A percentile compares a stretch with the other conserved stretches of the same genome.
phyloP scores from a whole-genome alignment of 2,113 vertebrate species.

The Clarias magur region DNA sequence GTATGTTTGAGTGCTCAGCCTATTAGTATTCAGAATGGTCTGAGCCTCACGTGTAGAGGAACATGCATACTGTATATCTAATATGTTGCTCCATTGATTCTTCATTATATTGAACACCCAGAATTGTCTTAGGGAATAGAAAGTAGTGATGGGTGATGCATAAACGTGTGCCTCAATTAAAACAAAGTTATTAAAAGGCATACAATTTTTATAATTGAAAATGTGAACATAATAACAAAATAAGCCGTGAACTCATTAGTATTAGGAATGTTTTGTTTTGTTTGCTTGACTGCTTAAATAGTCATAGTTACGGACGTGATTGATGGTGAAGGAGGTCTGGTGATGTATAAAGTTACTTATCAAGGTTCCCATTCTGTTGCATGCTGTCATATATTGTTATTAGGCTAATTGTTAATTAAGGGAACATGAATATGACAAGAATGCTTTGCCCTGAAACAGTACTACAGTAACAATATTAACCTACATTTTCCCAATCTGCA shows the following conservation, averaged over 20 bases:
- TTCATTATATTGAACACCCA: constrained; percentile 70
- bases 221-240: constrained; percentile 53
- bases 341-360: constrained; percentile 39
- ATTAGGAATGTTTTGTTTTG: constrained; percentile 55
- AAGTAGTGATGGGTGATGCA: constrained; percentile 57
- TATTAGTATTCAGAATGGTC: constrained; percentile 22
- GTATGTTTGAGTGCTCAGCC: background rate
- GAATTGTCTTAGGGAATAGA: constrained; percentile 54
- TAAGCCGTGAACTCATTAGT: constrained; percentile 63
- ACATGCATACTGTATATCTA: constrained; percentile 64
- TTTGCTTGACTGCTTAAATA: constrained; percentile 62
- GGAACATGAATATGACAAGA: constrained; percentile 8
- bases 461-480: no score
- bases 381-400: background rate
- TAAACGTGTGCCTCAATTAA: constrained; percentile 71
- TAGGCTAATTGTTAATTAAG: background rate
- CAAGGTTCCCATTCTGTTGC: constrained; percentile 8
- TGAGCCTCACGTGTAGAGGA: constrained; percentile 52
- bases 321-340: constrained; percentile 47
- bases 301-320: constrained; percentile 52
- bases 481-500: background rate
- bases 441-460: background rate
- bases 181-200: constrained; percentile 71
- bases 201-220: constrained; percentile 70
- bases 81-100: constrained; percentile 75